Base-by-base conservation (phyloP, 1,140 invertebrate species). In the Druon quercuslanigerum region DNA sequence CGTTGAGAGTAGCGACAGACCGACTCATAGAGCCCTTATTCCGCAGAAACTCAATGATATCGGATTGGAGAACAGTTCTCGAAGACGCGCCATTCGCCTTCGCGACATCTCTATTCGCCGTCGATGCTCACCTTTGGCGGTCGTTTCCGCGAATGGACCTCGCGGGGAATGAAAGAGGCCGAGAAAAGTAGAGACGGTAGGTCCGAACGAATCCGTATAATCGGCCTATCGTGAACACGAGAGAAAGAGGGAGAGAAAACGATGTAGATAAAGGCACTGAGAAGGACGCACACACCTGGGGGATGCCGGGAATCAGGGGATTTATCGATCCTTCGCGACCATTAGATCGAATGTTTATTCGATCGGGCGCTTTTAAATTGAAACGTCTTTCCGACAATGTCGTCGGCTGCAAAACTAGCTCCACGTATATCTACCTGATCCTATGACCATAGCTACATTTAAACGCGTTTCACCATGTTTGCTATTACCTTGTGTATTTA, bases 261-360 rank as follows among this genome's bases (percentile, higher is more conserved):
- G 46, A 25, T 60, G 57, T 60, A 40, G 51, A 72, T 40, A 20
- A 57, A 77, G 60, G 20, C 20, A 12, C 12, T 51, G 16, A 54
- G 50, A 66, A 79, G 50, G 51, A 51, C 20, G 66, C 74, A 74
- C 72, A 72, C 56, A 74, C 73, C 54, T 52, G 73, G 54, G 33
- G 57, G 20, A 60, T 60, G 57, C 52, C 75, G 57, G 16, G 51
- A 50, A 54, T 74, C 51, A 33, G 20, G 72, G 82, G 83, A 88
- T 86, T 88, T 87, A 86, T 85, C 85, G 76, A 83, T 85, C 82
- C 79, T 70, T 71, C 75, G 71, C 74, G 71, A 78, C 84, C 82
- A 86, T 87, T 86, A 87, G 82, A 82, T 85, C 82, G 84, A 80
- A 82, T 87, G 83, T 88, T 85, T 88, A 86, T 87, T 84, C 82